A percentile compares a stretch with the other conserved stretches of the same genome.
Conservation (phyloP, 2,888 invertebrate species). For the Diachrysia chrysitis region DNA sequence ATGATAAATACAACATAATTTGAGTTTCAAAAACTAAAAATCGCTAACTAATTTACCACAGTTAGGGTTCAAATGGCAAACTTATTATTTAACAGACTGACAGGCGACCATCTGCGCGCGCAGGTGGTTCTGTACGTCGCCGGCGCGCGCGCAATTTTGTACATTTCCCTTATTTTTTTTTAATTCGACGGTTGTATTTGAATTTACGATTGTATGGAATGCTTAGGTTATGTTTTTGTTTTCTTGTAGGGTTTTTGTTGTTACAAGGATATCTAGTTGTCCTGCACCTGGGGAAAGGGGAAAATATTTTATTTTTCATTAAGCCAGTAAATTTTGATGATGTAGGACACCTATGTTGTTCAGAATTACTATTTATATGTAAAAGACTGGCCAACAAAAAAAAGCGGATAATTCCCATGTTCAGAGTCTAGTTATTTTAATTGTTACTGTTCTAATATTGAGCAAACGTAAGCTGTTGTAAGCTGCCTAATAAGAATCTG, state of each 20-base stretch:
- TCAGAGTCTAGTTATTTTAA: too few relatives aligned
- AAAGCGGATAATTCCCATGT: too few relatives aligned
- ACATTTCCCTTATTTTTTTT: slow-evolving; percentile 42
- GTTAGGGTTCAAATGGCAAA: slow-evolving; percentile 54
- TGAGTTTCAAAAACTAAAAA: slow-evolving; percentile 22
- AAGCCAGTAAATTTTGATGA: neutral
- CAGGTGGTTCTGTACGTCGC: slow-evolving; percentile 44
- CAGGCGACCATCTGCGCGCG: slow-evolving; percentile 56
- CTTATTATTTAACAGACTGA: slow-evolving; percentile 54
- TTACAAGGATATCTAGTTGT: slow-evolving; percentile 24
- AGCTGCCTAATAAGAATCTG: too few relatives aligned
- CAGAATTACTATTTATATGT: too few relatives aligned
- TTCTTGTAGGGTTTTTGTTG: neutral
- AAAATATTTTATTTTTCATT: neutral
- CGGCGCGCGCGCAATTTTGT: slow-evolving; percentile 51
- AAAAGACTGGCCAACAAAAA: too few relatives aligned
- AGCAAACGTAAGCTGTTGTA: too few relatives aligned
- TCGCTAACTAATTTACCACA: slow-evolving; percentile 23
- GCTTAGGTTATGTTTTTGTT: slow-evolving; percentile 17
- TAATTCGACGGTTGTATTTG: slow-evolving; percentile 58
- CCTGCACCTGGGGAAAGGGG: neutral
- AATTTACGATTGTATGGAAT: slow-evolving; percentile 51
- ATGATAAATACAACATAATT: slow-evolving; percentile 24
- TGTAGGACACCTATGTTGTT: too few relatives aligned
- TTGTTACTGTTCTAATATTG: too few relatives aligned